A percentile compares a stretch with the other conserved stretches of the same genome.
Evolutionary conservation across 2,888 invertebrate species (phyloP).

Genomic region (Ophioninae sp.): DNA sequence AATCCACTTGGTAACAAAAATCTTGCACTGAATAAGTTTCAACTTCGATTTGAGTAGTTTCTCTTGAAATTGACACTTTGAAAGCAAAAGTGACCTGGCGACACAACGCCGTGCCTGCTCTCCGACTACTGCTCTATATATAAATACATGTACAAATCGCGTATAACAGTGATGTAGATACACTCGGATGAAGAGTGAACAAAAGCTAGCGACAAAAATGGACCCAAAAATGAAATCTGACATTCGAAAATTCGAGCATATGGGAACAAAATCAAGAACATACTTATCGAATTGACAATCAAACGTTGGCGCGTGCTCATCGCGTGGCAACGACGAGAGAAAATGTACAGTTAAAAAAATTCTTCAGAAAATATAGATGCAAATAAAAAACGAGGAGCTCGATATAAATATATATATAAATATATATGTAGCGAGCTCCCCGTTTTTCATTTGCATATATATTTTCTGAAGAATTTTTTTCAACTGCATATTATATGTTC

Average conservation of each 20-base stretch:
- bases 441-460: no score
- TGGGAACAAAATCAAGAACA: constrained; percentile 57
- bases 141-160: background rate
- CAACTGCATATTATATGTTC: constrained; percentile 36
- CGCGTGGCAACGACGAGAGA: constrained; percentile 17
- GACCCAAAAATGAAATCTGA: constrained; percentile 9
- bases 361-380: constrained; percentile 9
- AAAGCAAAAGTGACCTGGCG: no score
- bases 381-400: background rate
- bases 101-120: no score
- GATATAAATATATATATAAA: constrained; percentile 14
- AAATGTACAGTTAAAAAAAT: background rate
- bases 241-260: constrained; percentile 27
- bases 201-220: background rate
- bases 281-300: constrained; percentile 58
- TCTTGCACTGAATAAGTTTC: no score
- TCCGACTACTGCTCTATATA: no score
- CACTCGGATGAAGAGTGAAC: background rate
- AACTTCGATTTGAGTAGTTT: no score
- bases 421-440: no score
- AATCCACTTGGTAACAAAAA: no score
- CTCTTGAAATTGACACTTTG: no score
- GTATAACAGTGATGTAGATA: background rate
- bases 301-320: constrained; percentile 25
- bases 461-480: background rate